A percentile compares a stretch with the other conserved stretches of the same genome.
These are phyloP conservation scores for Sebastes diaconus DNA, from an alignment of 2,797 vertebrate species.

Conservation along the genomic window DNA sequence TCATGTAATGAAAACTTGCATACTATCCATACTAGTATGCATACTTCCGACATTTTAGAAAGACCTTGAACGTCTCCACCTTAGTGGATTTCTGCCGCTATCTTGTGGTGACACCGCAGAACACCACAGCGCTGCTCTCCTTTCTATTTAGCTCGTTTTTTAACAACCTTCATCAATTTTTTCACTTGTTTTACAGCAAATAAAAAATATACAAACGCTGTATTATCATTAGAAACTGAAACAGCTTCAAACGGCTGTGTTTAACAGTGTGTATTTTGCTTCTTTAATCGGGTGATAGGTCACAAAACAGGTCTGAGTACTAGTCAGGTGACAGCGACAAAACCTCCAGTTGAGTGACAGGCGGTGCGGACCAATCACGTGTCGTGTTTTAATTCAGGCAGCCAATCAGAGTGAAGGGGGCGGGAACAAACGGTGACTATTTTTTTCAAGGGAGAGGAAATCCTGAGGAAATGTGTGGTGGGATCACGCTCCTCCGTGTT, in stretches of 20 bases:
- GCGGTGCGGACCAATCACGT: constrained; percentile 57
- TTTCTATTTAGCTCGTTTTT: background rate
- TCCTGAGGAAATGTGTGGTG: constrained; percentile 80
- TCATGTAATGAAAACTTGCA: background rate
- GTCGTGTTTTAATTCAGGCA: background rate
- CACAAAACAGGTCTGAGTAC: constrained; percentile 78
- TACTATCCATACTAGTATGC: too few relatives aligned
- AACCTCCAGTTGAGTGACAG: constrained; percentile 70
- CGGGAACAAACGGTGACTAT: constrained; percentile 51
- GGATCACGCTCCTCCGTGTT: constrained; percentile 67
- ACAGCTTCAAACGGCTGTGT: accelerated
- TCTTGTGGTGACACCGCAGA: constrained; percentile 31
- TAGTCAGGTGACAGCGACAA: constrained; percentile 89
- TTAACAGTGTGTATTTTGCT: too few relatives aligned
- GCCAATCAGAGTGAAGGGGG: constrained; percentile 75
- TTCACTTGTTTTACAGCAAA: background rate
- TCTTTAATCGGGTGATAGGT: constrained; percentile 14
- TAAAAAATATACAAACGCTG: accelerated
- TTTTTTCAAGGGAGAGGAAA: constrained; percentile 77
- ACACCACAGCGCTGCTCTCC: background rate
- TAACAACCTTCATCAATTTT: background rate
- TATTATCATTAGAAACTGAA: background rate
- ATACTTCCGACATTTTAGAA: constrained; percentile 19
- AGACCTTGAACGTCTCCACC: background rate
- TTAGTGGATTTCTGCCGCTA: constrained; percentile 10